Conservation (phyloP, 1,140 invertebrate species). For the Pristionchus pacificus region DNA sequence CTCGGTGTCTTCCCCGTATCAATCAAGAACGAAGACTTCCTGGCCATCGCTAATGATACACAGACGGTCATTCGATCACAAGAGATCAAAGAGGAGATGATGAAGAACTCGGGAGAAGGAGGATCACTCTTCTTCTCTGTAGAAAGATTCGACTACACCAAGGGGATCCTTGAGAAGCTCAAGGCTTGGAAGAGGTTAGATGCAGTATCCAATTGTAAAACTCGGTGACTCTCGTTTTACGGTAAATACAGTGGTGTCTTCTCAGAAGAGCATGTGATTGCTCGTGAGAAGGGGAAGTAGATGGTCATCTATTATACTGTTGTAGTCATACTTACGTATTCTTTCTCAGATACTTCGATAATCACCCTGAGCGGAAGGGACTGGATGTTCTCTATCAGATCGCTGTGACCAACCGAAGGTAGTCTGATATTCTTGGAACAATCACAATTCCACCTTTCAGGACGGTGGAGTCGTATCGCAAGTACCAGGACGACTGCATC, state of each 20-base stretch:
- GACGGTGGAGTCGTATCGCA: constrained; percentile 53
- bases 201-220: too few relatives aligned
- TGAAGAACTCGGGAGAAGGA: constrained; percentile 38
- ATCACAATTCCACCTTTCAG: constrained; percentile 5
- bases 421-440: not conserved
- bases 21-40: constrained; percentile 57
- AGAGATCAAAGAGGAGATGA: constrained; percentile 48
- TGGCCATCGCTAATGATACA: constrained; percentile 46
- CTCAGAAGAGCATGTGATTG: too few relatives aligned
- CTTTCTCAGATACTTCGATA: constrained; percentile 45
- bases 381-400: constrained; percentile 52
- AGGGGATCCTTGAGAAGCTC: constrained; percentile 54
- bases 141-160: constrained; percentile 56
- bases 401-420: constrained; percentile 49
- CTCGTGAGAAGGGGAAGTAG: too few relatives aligned
- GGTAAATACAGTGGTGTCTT: too few relatives aligned
- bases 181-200: constrained; percentile 47
- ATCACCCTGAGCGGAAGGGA: constrained; percentile 52
- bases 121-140: constrained; percentile 56
- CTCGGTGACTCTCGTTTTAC: too few relatives aligned
- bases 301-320: not conserved
- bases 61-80: constrained; percentile 42
- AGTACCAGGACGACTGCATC: constrained; percentile 55
- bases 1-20: constrained; percentile 55
- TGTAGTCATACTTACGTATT: constrained; percentile 2